phyloP scores from a whole-genome alignment of 2,888 invertebrate genomes.

The Seira sanloemensis region DNA sequence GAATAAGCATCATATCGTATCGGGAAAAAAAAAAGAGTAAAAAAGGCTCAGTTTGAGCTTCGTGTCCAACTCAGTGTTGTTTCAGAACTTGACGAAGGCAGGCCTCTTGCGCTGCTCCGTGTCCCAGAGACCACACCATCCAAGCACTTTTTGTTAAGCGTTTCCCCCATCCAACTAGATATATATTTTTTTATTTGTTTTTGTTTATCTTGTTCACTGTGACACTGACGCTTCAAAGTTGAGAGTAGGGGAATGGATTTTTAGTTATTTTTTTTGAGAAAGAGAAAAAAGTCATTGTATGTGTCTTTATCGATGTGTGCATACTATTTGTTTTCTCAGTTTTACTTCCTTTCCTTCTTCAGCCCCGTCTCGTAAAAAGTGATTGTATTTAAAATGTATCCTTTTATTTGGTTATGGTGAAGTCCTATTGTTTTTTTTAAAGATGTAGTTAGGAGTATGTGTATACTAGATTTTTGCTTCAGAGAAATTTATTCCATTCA shows the following conservation, averaged over 20 bases:
- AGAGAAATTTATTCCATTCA: too few species aligned
- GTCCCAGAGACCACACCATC: slow-evolving; percentile 1
- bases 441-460: too few species aligned
- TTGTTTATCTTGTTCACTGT: neutral
- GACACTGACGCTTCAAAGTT: neutral
- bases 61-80: slow-evolving; percentile 46
- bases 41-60: neutral
- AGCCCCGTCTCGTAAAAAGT: neutral
- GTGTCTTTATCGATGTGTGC: slow-evolving; percentile 1
- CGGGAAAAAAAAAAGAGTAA: too few species aligned
- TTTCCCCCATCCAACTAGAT: neutral
- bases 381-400: neutral
- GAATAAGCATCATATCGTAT: too few species aligned
- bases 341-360: slow-evolving; percentile 13
- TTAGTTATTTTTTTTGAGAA: neutral
- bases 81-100: slow-evolving; percentile 46
- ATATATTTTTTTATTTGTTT: neutral
- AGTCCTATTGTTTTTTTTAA: neutral
- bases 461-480: too few species aligned
- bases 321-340: slow-evolving; percentile 4
- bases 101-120: slow-evolving; percentile 17
- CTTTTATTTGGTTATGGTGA: neutral
- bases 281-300: neutral
- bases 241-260: too few species aligned
- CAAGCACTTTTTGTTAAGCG: slow-evolving; percentile 6